A percentile compares a stretch with the other conserved stretches of the same genome.
Conservation (phyloP, 2,113 vertebrate genomes). For the Melospiza georgiana region DNA sequence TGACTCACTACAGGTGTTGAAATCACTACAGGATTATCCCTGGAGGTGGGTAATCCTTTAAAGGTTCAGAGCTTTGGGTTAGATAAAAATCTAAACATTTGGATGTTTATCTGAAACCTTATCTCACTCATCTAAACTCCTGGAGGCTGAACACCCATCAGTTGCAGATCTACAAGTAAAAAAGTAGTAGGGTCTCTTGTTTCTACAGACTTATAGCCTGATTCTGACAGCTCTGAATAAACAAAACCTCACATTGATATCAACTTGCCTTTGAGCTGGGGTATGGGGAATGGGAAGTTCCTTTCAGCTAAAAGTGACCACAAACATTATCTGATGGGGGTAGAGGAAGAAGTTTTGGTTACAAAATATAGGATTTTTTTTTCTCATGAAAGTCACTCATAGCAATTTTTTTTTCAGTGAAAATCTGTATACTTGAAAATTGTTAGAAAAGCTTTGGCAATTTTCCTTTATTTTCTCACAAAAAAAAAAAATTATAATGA, state of each 20-base stretch:
- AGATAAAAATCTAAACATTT: constrained; percentile 69
- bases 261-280: background rate
- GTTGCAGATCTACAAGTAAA: constrained; percentile 36
- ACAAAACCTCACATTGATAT: constrained; percentile 32
- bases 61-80: constrained; percentile 53
- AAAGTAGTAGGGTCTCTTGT: constrained; percentile 20
- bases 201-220: constrained; percentile 30
- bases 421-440: background rate
- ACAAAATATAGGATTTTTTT: background rate
- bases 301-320: background rate
- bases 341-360: background rate
- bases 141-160: constrained; percentile 52
- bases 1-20: constrained; percentile 56
- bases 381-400: background rate
- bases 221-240: constrained; percentile 25
- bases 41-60: constrained; percentile 64
- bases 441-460: background rate
- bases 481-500: background rate
- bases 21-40: constrained; percentile 64
- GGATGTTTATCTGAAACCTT: constrained; percentile 66
- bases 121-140: constrained; percentile 57
- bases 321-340: background rate
- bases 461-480: background rate
- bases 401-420: background rate
- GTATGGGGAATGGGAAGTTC: background rate